Evolutionary conservation across 1,140 invertebrate genomes (phyloP), one percentile per base, ranked within the genome.

Genomic region (Chironomus tepperi): DNA sequence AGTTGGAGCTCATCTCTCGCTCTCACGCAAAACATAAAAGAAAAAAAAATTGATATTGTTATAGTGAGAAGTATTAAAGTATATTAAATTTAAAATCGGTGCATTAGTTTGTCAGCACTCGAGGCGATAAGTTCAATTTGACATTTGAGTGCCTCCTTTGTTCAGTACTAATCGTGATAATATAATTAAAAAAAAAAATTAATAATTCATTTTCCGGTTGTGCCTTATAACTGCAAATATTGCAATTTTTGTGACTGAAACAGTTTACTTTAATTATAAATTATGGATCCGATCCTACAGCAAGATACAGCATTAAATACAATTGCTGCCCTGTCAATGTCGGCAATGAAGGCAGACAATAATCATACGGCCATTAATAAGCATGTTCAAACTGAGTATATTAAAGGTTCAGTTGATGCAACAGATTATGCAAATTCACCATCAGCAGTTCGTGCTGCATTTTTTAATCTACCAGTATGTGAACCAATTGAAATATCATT

Each of bases 401-500:
- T 72, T 16, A 75, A 75, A 34, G 57, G 64, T 24, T 24, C 42
- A 43, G n/a, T 43, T 7, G 18, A 74, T 24, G 57, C 10, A 24
- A 72, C 43, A 21, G 64, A 72, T 75, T 76, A 74, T 73, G 73
- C 19, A 16, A 12, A 47, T 47, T 15, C 19, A 7, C 47, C 42
- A 73, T 74, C 34, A 64, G 43, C 57, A 18, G 12, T 42, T 70
- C 16, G 19, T 7, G 65, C 16, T 70, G 65, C 65, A 19, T 70
- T 70, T 21, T 16, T 7, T 19, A 18, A 19, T 8, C 6, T 70
- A 18, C 65, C 65, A 10, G 65, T 70, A 0, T 70, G 65, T 19
- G 65, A 70, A 6, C 65, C 65, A 21, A 21, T 70, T 1, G 65
- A 70, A 70, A 70, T 70, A 5, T 70, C 16, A 10, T 74, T 73